phyloP scores from a whole-genome alignment of 2,888 invertebrate genomes.

The Cryptophagus acutangulus region DNA sequence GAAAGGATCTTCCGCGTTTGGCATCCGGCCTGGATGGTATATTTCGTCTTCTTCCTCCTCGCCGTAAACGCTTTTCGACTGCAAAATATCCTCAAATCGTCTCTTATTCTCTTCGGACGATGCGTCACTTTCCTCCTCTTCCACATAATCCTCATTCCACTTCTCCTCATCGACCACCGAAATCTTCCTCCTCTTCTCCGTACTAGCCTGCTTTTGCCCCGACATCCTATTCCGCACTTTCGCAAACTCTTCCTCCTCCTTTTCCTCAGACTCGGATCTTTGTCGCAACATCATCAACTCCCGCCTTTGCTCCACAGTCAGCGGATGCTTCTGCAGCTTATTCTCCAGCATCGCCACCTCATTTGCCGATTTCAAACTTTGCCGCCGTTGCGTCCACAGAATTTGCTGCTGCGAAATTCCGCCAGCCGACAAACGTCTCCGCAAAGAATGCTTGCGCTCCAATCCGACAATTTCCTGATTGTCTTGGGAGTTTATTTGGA shows the following conservation, averaged over 20 bases:
- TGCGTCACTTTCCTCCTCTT: slow-evolving; percentile 39
- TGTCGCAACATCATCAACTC: slow-evolving; percentile 34
- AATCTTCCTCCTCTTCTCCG: slow-evolving; percentile 34
- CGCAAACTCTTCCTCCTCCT: slow-evolving; percentile 42
- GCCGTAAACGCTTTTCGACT: slow-evolving; percentile 17
- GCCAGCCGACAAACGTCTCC: slow-evolving; percentile 51
- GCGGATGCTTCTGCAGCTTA: slow-evolving; percentile 32
- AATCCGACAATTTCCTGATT: slow-evolving; percentile 48
- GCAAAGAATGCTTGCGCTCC: slow-evolving; percentile 48
- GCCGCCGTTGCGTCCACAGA: slow-evolving; percentile 41
- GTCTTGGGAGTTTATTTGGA: slow-evolving; percentile 53
- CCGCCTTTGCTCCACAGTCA: slow-evolving; percentile 31
- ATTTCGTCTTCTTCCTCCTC: slow-evolving; percentile 58
- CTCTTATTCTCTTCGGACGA: slow-evolving; percentile 38
- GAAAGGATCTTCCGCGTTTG: slow-evolving; percentile 49
- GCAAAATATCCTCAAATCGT: slow-evolving; percentile 17
- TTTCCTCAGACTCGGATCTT: slow-evolving; percentile 42
- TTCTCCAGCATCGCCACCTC: slow-evolving; percentile 34
- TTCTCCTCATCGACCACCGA: slow-evolving; percentile 43
- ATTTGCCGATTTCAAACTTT: slow-evolving; percentile 36
- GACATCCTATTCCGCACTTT: slow-evolving; percentile 40
- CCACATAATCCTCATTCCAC: slow-evolving; percentile 49
- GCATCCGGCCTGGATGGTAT: slow-evolving; percentile 62
- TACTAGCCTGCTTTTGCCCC: slow-evolving; percentile 23
- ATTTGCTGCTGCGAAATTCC: slow-evolving; percentile 41